Base-by-base conservation (phyloP, 2,113 vertebrate species). In the Percopsis transmontana region DNA sequence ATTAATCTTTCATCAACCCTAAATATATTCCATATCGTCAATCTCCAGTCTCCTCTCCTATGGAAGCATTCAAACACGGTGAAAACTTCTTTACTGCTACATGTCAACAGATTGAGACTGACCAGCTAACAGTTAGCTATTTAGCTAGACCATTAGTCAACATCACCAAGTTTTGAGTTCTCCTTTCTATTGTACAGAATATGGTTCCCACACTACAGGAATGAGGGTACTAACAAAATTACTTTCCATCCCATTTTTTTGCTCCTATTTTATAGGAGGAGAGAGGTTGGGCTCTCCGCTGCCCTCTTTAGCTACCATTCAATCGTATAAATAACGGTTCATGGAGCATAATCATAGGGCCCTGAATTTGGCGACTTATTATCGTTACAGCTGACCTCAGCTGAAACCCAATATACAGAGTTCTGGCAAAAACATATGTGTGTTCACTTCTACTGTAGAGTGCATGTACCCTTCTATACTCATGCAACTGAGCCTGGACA, bases 341-440 rank as follows among this genome's bases (percentile, higher is more conserved):
- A 10, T 6, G 53, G 75, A 74, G 76, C 76, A 8, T 39, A 6
- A 23, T 89, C 84, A 86, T 63, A 2, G 18, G 85, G 78, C 71
- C 84, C 45, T 47, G 47, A 5, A 14, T 47, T 6, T 52, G 5
- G 38, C 3, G 12, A 47, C 42, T 47, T 12, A 10, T 47, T 12
- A 10, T 40, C 19, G 51, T 39, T 45, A 53, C 19, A 52, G 16
- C 50, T 14, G 1, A 72, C 33, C 58, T 40, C 47, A 51, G 71
- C 40, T 18, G 11, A 66, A 79, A 47, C 54, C 3, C 27, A 14
- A 55, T 24, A 13, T 45, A 24, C 19, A 48, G 53, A 58, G 51
- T 62, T 56, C 54, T 56, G 73, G 63, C 21, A 19, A 50, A 58
- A 47, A 56, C 2, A 10, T 21, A 67, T n/a, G 57, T 57, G 57